Base-by-base conservation (phyloP, 92 coral and sea anemone genomes). In the Palythoa caribaeorum region DNA sequence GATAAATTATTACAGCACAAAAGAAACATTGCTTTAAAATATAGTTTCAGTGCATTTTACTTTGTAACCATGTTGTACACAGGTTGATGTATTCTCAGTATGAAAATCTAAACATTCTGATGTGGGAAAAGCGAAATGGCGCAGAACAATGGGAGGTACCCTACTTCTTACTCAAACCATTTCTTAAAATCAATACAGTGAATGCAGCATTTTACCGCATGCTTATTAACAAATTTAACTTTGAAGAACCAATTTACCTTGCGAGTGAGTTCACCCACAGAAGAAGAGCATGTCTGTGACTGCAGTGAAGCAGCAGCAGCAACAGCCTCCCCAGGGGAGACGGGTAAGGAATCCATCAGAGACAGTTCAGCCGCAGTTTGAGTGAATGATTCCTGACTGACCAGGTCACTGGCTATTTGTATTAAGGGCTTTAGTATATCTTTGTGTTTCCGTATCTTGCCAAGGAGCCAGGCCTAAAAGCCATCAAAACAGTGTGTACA, bases 381-480 rank as follows among this genome's bases (percentile, higher is more conserved):
- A 20, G 75, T 88, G 80, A 95, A 96, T 35, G 91, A 78, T 36
- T 93, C 96, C 73, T 91, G 92, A 15, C 86, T 93, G 38, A 96
- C 94, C 37, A 96, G 94, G 36, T 89, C 86, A 50, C 87, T 88
- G 40, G 94, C 80, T 10, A 70, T 88, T 39, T 86, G 86, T 35
- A 92, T 77, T 13, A 90, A 71, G 17, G 99, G 99, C 40, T 87
- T 88, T 9, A 96, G 90, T 35, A 92, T 86, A 16, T 84, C 88
- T 75, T 92, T 94, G 91, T 96, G 92, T 40, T 86, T 89, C 52
- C 91, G 84, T 86, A 95, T 84, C 84, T 94, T 95, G 21, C 94
- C 92, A 1, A 96, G 89, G 1, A 92, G 77, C 95, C 97, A 94
- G 28, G 97, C 90, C 95, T 94, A 63, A 13, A 81, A 80, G 9